These are phyloP conservation scores for Campaea margaritaria DNA, from an alignment of 2,888 invertebrate genomes.

Conservation along the genomic window DNA sequence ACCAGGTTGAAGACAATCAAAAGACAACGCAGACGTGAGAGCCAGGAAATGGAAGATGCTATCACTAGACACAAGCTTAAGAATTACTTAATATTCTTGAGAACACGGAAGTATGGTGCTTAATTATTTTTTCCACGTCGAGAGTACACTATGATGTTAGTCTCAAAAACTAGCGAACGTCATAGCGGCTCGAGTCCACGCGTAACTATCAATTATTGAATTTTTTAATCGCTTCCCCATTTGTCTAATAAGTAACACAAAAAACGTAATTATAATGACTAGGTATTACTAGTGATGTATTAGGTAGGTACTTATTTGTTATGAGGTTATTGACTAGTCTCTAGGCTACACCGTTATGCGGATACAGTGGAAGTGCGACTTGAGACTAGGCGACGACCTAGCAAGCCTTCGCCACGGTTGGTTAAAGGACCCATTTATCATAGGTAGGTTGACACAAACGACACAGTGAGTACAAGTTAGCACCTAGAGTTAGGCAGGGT, in stretches of 20 bases:
- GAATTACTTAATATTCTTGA: constrained; percentile 3
- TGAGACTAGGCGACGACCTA: neutral
- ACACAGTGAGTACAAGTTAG: too few species aligned
- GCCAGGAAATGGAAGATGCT: too few species aligned
- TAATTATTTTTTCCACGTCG: neutral
- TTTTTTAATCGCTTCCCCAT: constrained; percentile 3
- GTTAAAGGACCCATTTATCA: too few species aligned
- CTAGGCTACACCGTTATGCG: constrained; percentile 31
- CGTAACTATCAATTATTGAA: neutral
- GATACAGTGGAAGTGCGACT: constrained; percentile 13
- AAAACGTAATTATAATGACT: neutral
- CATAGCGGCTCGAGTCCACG: constrained; percentile 3
- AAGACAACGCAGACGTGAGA: too few species aligned
- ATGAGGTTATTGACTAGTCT: constrained; percentile 22
- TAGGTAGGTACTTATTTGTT: neutral
- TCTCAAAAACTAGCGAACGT: constrained; percentile 1
- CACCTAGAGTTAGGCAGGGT: too few species aligned
- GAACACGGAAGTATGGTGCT: constrained; percentile 14
- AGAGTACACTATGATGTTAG: neutral
- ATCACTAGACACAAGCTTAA: neutral
- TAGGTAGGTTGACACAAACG: too few species aligned
- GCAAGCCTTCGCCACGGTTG: neutral
- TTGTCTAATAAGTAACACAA: neutral
- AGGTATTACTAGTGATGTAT: neutral
- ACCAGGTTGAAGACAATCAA: too few species aligned